Conservation (phyloP, 2,113 vertebrate genomes). For the Spheniscus mendiculus region DNA sequence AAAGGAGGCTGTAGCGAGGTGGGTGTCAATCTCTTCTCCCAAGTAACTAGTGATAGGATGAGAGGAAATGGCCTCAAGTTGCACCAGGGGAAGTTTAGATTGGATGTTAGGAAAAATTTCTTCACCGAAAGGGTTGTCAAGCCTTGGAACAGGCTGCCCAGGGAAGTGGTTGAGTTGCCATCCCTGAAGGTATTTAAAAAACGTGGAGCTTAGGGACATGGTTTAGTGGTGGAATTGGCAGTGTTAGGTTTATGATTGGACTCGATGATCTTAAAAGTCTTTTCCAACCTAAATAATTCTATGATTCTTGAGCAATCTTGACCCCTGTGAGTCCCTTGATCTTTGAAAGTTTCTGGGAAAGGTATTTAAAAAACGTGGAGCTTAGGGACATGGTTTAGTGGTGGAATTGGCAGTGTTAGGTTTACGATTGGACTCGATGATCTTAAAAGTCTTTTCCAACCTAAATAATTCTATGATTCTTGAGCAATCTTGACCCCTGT, state of each 20-base stretch:
- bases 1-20: neutral
- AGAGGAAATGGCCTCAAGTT: neutral
- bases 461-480: neutral
- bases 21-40: fast-evolving
- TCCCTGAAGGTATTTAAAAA: neutral
- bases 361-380: fast-evolving
- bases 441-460: neutral
- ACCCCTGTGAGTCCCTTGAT: neutral
- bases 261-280: neutral
- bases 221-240: neutral
- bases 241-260: neutral
- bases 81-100: fast-evolving
- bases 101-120: neutral
- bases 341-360: neutral
- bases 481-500: neutral
- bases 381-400: neutral
- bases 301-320: neutral
- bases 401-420: neutral
- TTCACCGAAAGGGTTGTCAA: neutral
- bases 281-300: neutral
- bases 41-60: neutral
- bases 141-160: neutral
- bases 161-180: neutral
- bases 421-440: neutral
- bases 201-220: fast-evolving